These are phyloP conservation scores for Drepana falcataria DNA, from an alignment of 2,888 invertebrate genomes.

Conservation along the genomic window DNA sequence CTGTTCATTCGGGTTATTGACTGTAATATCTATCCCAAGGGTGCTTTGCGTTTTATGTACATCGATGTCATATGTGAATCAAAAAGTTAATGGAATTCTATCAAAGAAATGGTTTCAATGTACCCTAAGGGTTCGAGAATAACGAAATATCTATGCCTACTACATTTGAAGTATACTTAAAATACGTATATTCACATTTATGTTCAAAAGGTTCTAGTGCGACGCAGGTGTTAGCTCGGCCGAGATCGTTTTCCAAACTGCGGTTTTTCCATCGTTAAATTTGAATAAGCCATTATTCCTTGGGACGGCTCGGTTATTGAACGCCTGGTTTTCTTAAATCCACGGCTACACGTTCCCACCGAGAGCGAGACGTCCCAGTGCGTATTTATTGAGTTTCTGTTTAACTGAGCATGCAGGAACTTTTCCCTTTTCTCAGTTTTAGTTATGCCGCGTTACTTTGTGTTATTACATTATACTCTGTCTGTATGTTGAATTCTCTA, in stretches of 20 bases:
- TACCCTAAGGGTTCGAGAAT: background rate
- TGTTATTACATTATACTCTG: background rate
- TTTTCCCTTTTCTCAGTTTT: background rate
- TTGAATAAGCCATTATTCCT: conserved; percentile 69
- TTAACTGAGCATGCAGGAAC: background rate
- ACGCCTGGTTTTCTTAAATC: conserved; percentile 32
- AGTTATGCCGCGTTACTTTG: no score
- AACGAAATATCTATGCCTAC: background rate
- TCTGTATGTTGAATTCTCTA: background rate
- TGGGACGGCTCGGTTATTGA: conserved; percentile 31
- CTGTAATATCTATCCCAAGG: no score
- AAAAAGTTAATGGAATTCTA: background rate
- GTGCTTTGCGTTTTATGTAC: no score
- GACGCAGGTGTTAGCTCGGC: conserved; percentile 46
- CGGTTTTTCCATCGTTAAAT: conserved; percentile 59
- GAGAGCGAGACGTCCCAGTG: conserved; percentile 18
- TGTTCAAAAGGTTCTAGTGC: conserved; percentile 10
- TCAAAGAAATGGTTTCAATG: background rate
- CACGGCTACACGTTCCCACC: conserved; percentile 32
- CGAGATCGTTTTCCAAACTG: conserved; percentile 53
- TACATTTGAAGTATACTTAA: background rate
- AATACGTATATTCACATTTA: conserved; percentile 8
- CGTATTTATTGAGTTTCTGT: conserved; percentile 20
- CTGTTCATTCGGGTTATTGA: no score
- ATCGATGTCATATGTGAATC: no score